Evolutionary conservation across 2,113 vertebrate species (phyloP), one percentile per base, ranked within the genome.

Genomic region (Tragulus kanchil): DNA sequence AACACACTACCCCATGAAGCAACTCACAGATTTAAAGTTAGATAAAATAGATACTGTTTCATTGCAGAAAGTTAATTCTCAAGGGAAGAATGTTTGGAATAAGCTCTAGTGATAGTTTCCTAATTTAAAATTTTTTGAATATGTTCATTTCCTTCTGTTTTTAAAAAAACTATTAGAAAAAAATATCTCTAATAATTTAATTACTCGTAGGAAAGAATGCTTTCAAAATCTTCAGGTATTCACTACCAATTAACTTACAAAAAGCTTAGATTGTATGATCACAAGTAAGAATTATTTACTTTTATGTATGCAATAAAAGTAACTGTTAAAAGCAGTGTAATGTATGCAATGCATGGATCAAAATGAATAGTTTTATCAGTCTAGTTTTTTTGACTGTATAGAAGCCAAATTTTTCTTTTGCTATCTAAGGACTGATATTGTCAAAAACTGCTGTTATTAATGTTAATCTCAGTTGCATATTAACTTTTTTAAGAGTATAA

Each of bases 381-480:
- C 19, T 81, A 78, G 28, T 54, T 81, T 14, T 89, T 97, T 95
- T 88, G 8, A 56, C 69, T 85, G 1, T 89, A 75, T n/a, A 96
- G 15, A 92, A 69, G 50, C 15, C 6, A 90, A 71, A 81, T 77
- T 48, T 73, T 73, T 79, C 19, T 73, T 75, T 89, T 92, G 79
- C n/a, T 94, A 4, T 50, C 79, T 85, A 91, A 89, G 16, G 25
- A 89, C 17, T 71, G 85, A 69, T 50, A 56, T 58, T 96, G 21
- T 94, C 25, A 86, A 73, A 93, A 92, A 93, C 73, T 95, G 14
- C 56, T 91, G 25, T 90, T 78, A 45, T 42, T 94, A 85, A 82
- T 84, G 25, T 85, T 92, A 91, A 73, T 62, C 17, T 87, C 45
- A 90, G 19, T 93, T 90, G 14, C 77, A 31, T 65, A 8, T 88